phyloP scores from a whole-genome alignment of 2,888 invertebrate species.

The Axea sp. region DNA sequence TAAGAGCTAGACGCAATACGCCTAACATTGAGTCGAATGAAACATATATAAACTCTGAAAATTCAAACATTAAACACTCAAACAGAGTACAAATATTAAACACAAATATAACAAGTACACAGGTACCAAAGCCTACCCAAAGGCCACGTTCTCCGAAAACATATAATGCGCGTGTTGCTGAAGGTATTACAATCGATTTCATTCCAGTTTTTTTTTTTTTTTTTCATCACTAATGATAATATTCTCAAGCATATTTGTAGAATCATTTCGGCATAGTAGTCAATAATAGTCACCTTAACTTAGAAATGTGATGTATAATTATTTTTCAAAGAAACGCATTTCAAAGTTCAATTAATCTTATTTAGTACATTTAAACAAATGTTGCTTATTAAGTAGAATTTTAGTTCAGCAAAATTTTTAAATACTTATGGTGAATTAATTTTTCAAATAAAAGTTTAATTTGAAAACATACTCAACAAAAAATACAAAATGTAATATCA shows the following conservation, averaged over 20 bases:
- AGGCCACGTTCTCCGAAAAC: constrained; percentile 75
- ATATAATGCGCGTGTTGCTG: constrained; percentile 70
- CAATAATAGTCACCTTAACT: constrained; percentile 1
- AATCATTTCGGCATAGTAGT: constrained; percentile 14
- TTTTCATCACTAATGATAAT: constrained; percentile 24
- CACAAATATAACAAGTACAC: constrained; percentile 68
- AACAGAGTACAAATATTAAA: constrained; percentile 74
- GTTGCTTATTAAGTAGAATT: constrained; percentile 1
- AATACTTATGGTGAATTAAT: not conserved
- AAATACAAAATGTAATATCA: not conserved
- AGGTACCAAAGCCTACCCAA: constrained; percentile 73
- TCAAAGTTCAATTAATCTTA: too few relatives aligned
- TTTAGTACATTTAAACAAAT: too few relatives aligned
- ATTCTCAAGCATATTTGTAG: constrained; percentile 5
- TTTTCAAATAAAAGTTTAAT: not conserved
- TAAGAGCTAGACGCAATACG: constrained; percentile 71
- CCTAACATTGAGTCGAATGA: constrained; percentile 71
- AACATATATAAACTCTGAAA: constrained; percentile 69
- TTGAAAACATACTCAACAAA: constrained; percentile 2
- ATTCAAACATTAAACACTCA: constrained; percentile 68
- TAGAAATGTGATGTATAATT: too few relatives aligned
- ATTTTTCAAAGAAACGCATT: too few relatives aligned
- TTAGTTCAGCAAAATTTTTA: constrained; percentile 15
- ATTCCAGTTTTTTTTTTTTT: constrained; percentile 43
- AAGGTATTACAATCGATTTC: constrained; percentile 72